Conservation (phyloP, 2,113 vertebrate species). For the Chionis minor region DNA sequence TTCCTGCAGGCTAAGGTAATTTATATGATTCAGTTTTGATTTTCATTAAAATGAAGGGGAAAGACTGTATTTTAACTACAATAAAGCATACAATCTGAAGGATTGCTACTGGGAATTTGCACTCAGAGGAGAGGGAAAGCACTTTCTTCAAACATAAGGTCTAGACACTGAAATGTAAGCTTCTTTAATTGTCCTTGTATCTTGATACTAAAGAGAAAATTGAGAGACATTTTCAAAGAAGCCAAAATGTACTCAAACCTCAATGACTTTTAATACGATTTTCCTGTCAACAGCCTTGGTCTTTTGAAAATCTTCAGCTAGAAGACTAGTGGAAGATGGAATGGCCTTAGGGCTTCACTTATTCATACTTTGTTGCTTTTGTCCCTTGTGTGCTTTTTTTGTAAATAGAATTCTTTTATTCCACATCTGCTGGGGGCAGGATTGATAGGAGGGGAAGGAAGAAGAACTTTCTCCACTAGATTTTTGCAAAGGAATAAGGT, state of each 20-base stretch:
- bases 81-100: neutral
- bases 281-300: neutral
- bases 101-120: neutral
- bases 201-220: neutral
- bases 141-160: neutral
- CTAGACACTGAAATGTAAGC: neutral
- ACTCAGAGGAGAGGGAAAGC: neutral
- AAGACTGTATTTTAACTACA: neutral
- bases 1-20: neutral
- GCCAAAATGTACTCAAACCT: neutral
- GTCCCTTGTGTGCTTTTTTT: neutral
- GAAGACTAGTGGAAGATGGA: neutral
- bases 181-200: neutral
- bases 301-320: neutral
- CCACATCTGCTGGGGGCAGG: rapidly evolving
- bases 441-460: neutral
- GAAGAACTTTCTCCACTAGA: neutral
- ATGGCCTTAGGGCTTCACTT: neutral
- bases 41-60: slow-evolving; percentile 22
- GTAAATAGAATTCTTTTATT: neutral
- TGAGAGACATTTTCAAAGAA: neutral
- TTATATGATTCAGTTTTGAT: slow-evolving; percentile 24
- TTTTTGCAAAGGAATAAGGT: neutral
- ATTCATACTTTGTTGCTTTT: neutral
- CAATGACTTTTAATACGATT: neutral